Evolutionary conservation across 1,140 invertebrate species (phyloP), one percentile per base, ranked within the genome.

Genomic region (Saccostrea cuccullata): DNA sequence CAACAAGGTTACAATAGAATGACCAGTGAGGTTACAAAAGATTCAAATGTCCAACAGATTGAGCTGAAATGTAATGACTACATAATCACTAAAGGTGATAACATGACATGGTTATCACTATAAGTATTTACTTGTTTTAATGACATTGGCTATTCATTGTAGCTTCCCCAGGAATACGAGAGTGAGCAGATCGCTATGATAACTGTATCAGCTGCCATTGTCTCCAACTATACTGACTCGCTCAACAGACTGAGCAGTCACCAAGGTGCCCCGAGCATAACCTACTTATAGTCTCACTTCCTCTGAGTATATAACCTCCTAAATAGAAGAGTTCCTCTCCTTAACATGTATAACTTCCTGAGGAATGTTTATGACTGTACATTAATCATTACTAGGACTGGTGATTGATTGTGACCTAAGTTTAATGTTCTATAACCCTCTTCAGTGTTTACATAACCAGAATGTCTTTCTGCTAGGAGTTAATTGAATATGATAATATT

Each of bases 81-180:
- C 40, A 2, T 47, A 47, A n/a, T 47, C 40, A 47, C 40, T 6
- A 47, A 47, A 47, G 40, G 40, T 47, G 40, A 47, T 47, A 47
- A 5, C 47, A 47, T 47, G 47, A 47, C 47, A 47, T 47, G 5
- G 47, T 47, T 47, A 47, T 47, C 47, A 47, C 6, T 47, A 9
- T 47, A 47, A 6, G 9, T 6, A 9, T 47, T 47, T 47, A 1
- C 5, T 47, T 6, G 9, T 47, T 47, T 6, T 47, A 47, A 47
- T 47, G 26, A 30, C 8, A 47, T 23, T 36, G 23, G 23, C 55
- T 40, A n/a, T 86, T 85, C 47, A 36, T 92, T 93, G 91, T 92
- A 94, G 93, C 88, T 94, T 55, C 89, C 91, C 13, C 26, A 86
- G 9, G 64, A 90, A 55, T 89, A 91, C 84, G 93, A 93, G 58